Evolutionary conservation across 35 echinoderm and acorn worm species (phyloP).

Genomic region (Acanthaster planci): DNA sequence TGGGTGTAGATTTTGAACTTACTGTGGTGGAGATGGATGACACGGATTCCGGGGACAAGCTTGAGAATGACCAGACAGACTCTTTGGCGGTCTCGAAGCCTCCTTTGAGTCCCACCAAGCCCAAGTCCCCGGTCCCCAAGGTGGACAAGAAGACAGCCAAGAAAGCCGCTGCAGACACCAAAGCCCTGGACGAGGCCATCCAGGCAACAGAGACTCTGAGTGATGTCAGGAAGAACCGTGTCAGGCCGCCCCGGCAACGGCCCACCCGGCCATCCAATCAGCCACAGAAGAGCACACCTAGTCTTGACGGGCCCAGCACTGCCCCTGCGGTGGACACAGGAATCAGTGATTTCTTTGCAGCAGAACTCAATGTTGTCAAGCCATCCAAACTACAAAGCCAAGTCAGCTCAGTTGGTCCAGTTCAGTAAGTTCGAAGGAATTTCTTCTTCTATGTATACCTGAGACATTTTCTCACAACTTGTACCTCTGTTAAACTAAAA

Average conservation of each 20-base stretch:
- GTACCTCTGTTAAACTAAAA: no score
- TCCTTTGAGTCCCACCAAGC: not conserved
- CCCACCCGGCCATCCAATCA: not conserved
- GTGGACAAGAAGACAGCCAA: not conserved
- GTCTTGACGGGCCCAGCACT: not conserved
- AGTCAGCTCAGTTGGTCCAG: no score
- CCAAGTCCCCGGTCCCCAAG: not conserved
- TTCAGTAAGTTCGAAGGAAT: no score
- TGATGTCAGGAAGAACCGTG: slow-evolving; percentile 3
- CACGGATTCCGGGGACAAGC: not conserved
- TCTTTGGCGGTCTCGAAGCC: not conserved
- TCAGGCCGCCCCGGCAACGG: not conserved
- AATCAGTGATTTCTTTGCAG: not conserved
- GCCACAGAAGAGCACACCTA: not conserved
- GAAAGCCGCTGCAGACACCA: slow-evolving; percentile 2
- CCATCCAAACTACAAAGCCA: no score
- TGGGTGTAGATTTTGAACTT: not conserved
- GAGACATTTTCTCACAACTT: no score
- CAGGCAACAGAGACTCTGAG: not conserved
- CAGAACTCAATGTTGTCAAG: not conserved
- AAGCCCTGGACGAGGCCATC: not conserved
- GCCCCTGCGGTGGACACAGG: not conserved
- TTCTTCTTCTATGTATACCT: no score
- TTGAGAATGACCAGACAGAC: not conserved
- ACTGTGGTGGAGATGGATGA: not conserved